Conservation (phyloP, 2,888 invertebrate genomes). For the Agrotis segetum region DNA sequence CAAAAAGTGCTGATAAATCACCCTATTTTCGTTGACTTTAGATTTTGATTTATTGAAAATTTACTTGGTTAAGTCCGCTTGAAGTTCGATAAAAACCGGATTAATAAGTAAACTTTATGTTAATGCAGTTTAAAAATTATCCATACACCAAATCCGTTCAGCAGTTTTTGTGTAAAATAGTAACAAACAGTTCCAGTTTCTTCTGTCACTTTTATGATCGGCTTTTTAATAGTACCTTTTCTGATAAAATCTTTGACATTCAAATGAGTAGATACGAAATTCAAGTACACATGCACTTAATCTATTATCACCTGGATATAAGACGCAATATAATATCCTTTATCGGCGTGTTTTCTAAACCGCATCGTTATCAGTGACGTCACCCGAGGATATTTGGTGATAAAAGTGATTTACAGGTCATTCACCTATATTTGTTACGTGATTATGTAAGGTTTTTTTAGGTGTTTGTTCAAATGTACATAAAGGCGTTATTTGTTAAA, state of each 20-base stretch:
- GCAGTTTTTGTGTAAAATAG: too few species aligned
- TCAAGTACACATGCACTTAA: slow-evolving; percentile 15
- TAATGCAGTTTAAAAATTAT: too few species aligned
- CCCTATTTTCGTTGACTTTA: too few species aligned
- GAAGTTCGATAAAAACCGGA: too few species aligned
- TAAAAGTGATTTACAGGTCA: slow-evolving; percentile 50
- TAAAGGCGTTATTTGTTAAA: not conserved
- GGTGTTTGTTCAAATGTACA: not conserved
- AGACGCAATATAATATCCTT: slow-evolving; percentile 45
- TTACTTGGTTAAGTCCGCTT: too few species aligned
- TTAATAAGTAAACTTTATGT: too few species aligned
- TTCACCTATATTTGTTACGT: slow-evolving; percentile 32
- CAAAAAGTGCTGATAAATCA: too few species aligned
- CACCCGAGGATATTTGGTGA: slow-evolving; percentile 22
- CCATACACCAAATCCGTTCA: too few species aligned
- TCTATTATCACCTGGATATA: not conserved
- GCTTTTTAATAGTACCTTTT: not conserved
- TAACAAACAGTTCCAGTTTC: too few species aligned
- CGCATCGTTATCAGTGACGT: slow-evolving; percentile 39
- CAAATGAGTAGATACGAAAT: not conserved
- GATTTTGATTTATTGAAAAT: too few species aligned
- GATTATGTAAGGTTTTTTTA: not conserved
- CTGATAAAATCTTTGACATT: not conserved
- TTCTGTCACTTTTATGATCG: too few species aligned
- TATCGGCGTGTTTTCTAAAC: slow-evolving; percentile 48